These are phyloP conservation scores for Cardinalis cardinalis DNA, from an alignment of 2,113 vertebrate species.

Conservation along the genomic window DNA sequence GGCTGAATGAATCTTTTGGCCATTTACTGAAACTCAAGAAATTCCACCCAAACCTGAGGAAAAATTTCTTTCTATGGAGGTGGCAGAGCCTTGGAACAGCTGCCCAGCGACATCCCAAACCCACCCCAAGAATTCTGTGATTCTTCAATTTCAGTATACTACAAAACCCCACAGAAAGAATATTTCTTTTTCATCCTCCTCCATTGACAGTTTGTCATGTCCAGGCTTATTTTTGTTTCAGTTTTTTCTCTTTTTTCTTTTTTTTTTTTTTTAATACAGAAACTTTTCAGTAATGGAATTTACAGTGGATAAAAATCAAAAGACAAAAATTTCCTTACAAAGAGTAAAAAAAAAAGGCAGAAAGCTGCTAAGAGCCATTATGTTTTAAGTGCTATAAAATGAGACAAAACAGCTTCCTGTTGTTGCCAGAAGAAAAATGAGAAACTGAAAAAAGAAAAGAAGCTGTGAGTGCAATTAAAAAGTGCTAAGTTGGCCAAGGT, in stretches of 20 bases:
- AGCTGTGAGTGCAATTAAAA: neutral
- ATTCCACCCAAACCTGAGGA: neutral
- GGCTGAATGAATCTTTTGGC: neutral
- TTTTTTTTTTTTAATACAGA: neutral
- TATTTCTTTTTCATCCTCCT: neutral
- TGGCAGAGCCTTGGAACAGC: neutral
- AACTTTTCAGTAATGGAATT: neutral
- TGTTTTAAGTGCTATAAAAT: slow-evolving; percentile 17
- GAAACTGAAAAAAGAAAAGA: neutral
- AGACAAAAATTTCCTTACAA: neutral
- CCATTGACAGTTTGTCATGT: neutral
- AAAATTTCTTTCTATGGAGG: neutral
- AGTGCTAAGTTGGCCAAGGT: neutral
- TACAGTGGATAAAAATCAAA: neutral
- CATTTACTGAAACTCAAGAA: neutral
- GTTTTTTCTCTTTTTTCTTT: neutral
- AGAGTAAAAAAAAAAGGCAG: neutral
- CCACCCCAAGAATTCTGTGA: neutral
- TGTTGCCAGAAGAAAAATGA: neutral
- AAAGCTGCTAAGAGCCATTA: neutral
- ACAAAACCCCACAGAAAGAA: neutral
- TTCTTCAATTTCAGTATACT: neutral
- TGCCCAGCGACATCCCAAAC: neutral
- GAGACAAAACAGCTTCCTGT: neutral
- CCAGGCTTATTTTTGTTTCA: neutral